These are phyloP conservation scores for Hippoglossus stenolepis DNA, from an alignment of 2,113 vertebrate species.

Conservation along the genomic window DNA sequence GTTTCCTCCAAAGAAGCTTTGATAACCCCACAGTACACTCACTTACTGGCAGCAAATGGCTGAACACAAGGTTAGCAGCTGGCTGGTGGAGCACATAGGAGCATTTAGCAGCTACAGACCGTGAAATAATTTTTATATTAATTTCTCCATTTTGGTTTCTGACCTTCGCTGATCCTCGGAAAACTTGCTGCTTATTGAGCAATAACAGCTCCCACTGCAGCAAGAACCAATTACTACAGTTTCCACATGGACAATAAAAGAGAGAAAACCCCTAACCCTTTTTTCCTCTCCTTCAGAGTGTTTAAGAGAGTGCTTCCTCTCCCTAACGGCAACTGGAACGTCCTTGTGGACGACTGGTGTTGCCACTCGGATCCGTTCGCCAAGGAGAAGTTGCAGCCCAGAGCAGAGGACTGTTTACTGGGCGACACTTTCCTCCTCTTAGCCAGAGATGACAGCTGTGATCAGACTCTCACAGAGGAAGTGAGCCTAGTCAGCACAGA, in stretches of 20 bases:
- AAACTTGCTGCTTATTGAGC: background rate
- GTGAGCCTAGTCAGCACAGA: slow-evolving; percentile 40
- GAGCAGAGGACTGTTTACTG: slow-evolving; percentile 89
- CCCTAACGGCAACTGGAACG: slow-evolving; percentile 92
- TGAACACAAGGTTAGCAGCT: background rate
- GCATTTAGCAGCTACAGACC: background rate
- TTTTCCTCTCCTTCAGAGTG: slow-evolving; percentile 75
- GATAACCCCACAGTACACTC: background rate
- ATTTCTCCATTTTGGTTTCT: background rate
- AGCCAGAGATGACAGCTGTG: slow-evolving; percentile 76
- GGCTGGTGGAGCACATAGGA: background rate
- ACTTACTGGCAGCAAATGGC: background rate
- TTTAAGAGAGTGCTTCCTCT: slow-evolving; percentile 92
- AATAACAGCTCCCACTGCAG: too few relatives aligned
- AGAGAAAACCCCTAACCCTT: background rate
- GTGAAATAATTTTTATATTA: background rate
- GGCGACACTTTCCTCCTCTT: slow-evolving; percentile 91
- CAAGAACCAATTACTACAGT: background rate
- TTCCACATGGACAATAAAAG: background rate
- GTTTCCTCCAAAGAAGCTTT: background rate
- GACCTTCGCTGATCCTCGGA: background rate
- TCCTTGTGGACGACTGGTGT: slow-evolving; percentile 95
- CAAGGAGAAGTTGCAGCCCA: slow-evolving; percentile 86
- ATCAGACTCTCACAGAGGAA: slow-evolving; percentile 68
- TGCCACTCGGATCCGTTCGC: slow-evolving; percentile 95